Evolutionary conservation across 2,113 vertebrate species (phyloP).

Genomic region (Anarrhichthys ocellatus): DNA sequence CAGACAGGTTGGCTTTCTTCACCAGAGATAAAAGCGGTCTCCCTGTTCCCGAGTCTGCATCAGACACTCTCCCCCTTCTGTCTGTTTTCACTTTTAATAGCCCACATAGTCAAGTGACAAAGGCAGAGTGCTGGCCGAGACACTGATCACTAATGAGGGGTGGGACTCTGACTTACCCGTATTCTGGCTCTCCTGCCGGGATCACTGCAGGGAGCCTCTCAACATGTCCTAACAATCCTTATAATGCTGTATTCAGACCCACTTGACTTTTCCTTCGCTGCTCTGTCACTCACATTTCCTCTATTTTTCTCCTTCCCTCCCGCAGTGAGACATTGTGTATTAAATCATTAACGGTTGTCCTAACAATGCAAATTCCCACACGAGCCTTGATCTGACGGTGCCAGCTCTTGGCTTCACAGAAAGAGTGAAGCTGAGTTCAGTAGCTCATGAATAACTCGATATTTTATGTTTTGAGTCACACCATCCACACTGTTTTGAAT

Average conservation of each 20-base stretch:
- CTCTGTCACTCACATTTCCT: conserved; percentile 29
- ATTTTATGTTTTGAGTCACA: conserved; percentile 31
- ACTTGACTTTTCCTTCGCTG: conserved; percentile 30
- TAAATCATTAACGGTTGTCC: conserved; percentile 59
- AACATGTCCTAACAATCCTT: conserved; percentile 34
- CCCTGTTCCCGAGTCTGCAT: conserved; percentile 21
- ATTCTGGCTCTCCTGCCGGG: conserved; percentile 28
- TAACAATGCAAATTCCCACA: conserved; percentile 45
- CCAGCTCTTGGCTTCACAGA: conserved; percentile 25
- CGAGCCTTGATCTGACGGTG: conserved; percentile 24
- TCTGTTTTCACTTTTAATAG: conserved; percentile 59
- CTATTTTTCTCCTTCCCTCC: conserved; percentile 13
- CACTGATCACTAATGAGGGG: conserved; percentile 59
- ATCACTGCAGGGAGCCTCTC: conserved; percentile 48
- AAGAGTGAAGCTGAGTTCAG: background rate
- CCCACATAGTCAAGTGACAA: conserved; percentile 39
- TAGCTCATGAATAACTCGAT: conserved; percentile 44
- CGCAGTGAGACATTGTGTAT: conserved; percentile 33
- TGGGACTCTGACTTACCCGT: conserved; percentile 36
- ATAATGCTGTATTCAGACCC: conserved; percentile 31
- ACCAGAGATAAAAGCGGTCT: conserved; percentile 32
- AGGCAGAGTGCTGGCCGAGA: conserved; percentile 33
- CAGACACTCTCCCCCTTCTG: conserved; percentile 22
- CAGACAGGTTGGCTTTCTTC: conserved; percentile 27
- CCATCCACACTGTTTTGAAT: conserved; percentile 2